These are phyloP conservation scores for Corapipo altera DNA, from an alignment of 2,113 vertebrate species.

Conservation along the genomic window DNA sequence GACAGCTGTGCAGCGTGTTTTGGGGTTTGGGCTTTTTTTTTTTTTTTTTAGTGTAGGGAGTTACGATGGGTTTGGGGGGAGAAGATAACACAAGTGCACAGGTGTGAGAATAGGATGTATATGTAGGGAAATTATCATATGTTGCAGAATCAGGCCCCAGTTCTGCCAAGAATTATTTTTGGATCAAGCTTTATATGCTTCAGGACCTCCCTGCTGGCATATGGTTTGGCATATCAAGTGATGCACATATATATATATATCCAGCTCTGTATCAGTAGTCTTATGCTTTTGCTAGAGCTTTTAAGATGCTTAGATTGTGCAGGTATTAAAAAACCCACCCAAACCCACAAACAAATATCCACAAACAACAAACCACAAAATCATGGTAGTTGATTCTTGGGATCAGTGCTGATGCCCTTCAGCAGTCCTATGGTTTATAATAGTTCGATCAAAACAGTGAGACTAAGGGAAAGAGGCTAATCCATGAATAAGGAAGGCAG, in stretches of 20 bases:
- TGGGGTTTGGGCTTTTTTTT: not conserved
- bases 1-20: conserved; percentile 22
- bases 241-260: rapidly evolving
- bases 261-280: not conserved
- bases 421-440: not conserved
- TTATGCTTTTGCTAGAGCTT: not conserved
- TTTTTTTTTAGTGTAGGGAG: not conserved
- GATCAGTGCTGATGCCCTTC: not conserved
- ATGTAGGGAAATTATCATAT: not conserved
- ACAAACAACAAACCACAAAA: not conserved
- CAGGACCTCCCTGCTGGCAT: not conserved
- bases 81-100: not conserved
- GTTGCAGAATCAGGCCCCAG: not conserved
- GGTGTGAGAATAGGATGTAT: not conserved
- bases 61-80: not conserved
- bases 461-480: not conserved
- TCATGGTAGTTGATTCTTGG: not conserved
- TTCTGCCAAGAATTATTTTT: not conserved
- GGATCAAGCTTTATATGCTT: not conserved
- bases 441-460: not conserved
- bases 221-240: not conserved
- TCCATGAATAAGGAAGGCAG: not conserved
- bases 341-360: not conserved
- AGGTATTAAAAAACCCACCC: not conserved
- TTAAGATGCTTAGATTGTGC: not conserved